These are phyloP conservation scores for Conus ventricosus DNA, from an alignment of 1,140 invertebrate genomes.

Conservation along the genomic window DNA sequence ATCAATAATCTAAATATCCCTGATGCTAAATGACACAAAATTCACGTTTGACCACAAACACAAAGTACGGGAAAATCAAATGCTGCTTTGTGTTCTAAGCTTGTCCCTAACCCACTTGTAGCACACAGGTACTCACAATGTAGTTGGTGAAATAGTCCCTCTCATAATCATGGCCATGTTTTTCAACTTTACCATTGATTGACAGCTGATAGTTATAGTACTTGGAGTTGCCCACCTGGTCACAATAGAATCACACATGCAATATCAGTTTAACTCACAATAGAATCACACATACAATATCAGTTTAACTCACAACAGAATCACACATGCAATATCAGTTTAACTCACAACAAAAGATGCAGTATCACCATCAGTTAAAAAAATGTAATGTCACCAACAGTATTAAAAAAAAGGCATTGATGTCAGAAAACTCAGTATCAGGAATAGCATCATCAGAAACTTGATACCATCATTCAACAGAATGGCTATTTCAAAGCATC, in stretches of 20 bases:
- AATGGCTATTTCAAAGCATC: too few species aligned
- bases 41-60: background rate
- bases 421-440: too few species aligned
- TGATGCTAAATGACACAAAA: background rate
- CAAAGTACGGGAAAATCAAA: too few species aligned
- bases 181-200: conserved; percentile 82
- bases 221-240: conserved; percentile 78
- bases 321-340: background rate
- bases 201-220: conserved; percentile 94
- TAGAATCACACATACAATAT: background rate
- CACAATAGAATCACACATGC: background rate
- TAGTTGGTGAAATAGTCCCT: conserved; percentile 89
- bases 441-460: too few species aligned
- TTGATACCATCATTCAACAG: too few species aligned
- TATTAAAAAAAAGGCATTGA: too few species aligned
- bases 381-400: too few species aligned
- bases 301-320: background rate
- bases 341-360: too few species aligned
- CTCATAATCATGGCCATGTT: conserved; percentile 78
- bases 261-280: background rate
- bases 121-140: conserved; percentile 80
- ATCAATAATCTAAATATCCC: background rate
- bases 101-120: too few species aligned
- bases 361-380: too few species aligned
- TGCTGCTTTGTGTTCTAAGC: too few species aligned